Conservation (phyloP, 2,113 vertebrate species). For the Drymodes brunneopygia region DNA sequence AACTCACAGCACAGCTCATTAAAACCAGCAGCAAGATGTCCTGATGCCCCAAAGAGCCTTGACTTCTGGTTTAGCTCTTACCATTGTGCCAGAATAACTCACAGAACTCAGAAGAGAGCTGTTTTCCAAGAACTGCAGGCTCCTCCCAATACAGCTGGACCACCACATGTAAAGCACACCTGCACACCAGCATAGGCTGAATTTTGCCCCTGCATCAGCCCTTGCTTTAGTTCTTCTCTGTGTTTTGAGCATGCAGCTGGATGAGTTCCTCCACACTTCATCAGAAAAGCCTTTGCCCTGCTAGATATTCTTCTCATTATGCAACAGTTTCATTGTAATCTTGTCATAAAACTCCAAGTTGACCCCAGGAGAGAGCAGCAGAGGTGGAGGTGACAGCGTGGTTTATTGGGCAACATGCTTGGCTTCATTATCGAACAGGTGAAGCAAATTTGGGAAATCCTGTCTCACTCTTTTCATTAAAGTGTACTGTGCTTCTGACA, state of each 20-base stretch:
- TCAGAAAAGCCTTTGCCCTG: not conserved
- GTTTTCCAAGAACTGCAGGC: not conserved
- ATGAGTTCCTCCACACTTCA: not conserved
- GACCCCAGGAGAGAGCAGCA: not conserved
- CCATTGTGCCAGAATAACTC: not conserved
- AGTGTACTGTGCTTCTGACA: not conserved
- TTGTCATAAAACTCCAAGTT: not conserved
- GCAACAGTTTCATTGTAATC: not conserved
- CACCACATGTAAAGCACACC: not conserved
- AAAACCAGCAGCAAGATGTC: not conserved
- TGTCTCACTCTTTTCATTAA: not conserved
- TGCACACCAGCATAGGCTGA: not conserved
- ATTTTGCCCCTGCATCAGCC: not conserved
- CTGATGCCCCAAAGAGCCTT: not conserved
- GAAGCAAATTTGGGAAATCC: not conserved
- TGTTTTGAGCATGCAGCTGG: not conserved
- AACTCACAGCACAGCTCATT: not conserved
- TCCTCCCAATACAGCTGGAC: not conserved
- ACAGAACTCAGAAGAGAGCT: not conserved
- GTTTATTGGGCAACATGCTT: not conserved
- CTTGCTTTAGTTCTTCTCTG: not conserved
- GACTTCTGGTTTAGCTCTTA: not conserved
- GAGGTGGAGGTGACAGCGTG: not conserved
- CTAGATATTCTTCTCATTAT: not conserved
- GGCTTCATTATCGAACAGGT: not conserved